phyloP scores from a whole-genome alignment of 2,113 vertebrate species.

The Dromaius novaehollandiae region DNA sequence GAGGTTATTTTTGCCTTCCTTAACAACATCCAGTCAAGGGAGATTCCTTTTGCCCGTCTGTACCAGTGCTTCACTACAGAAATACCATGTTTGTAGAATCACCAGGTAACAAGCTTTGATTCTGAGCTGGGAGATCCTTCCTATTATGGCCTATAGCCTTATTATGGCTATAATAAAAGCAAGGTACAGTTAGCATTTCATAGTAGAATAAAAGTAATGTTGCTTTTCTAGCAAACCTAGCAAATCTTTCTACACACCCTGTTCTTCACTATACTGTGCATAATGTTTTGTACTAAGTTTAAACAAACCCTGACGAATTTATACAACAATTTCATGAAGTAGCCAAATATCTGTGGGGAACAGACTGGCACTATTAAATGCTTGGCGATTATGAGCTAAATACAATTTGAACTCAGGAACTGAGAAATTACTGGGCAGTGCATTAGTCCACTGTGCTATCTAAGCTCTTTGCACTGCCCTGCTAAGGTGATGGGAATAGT shows the following conservation, averaged over 20 bases:
- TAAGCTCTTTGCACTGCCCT: background rate
- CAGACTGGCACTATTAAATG: slow-evolving; percentile 10
- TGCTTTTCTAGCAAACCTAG: background rate
- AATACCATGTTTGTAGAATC: background rate
- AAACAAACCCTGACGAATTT: slow-evolving; percentile 27
- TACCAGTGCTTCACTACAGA: background rate
- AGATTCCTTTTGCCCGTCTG: background rate
- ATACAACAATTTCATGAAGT: background rate
- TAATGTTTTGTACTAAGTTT: background rate
- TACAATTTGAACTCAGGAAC: background rate
- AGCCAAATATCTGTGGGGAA: slow-evolving; percentile 12
- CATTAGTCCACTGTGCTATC: background rate
- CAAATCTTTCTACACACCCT: background rate
- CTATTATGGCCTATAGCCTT: too few species aligned
- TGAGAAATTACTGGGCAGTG: background rate
- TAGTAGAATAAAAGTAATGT: background rate
- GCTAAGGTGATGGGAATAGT: background rate
- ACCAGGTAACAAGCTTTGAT: background rate
- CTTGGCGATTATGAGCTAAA: background rate
- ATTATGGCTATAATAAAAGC: background rate
- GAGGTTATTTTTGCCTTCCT: background rate
- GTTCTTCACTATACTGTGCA: background rate
- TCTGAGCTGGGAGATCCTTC: background rate
- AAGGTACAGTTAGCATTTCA: background rate
- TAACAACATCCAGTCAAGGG: background rate